Evolutionary conservation across 1,140 invertebrate genomes (phyloP), one percentile per base, ranked within the genome.

Genomic region (Camponotus floridanus): DNA sequence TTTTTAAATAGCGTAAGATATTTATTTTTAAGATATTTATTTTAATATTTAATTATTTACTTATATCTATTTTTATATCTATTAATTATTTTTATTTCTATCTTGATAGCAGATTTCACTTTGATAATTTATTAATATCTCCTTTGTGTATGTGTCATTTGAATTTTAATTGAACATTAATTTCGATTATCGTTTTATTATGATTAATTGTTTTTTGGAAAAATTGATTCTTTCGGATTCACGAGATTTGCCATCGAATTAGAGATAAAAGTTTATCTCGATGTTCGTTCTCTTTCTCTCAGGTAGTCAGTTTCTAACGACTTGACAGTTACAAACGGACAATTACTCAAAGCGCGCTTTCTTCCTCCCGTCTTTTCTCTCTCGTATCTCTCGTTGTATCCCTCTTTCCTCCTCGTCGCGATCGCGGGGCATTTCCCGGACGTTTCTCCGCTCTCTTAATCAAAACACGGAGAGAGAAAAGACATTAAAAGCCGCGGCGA

Each of bases 381-480:
- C 76, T 62, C 68, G 62, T 48, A 74, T 78, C 71, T 78, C 71
- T 80, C 64, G 33, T 71, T 80, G 45, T 36, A 55, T 85, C 61
- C 67, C 64, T 67, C 51, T 36, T 39, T 70, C 65, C 26, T 57
- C 70, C 61, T 33, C 67, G 71, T 13, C 61, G 62, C 55, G 79
- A 83, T 74, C 76, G 65, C 78, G 57, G 45, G 36, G 51, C 78
- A 51, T 81, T 76, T 74, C 74, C 76, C 86, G 81, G 15, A 73
- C 48, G 13, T 51, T 51, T 51, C 86, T 67, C 62, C 65, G 55
- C 86, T 92, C 93, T 93, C 87, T 94, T 95, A 94, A 95, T 95
- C 94, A 95, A 94, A 95, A 94, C 90, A 85, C 91, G 84, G 33
- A 87, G 89, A 88, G 90, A 94, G 93, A 93, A 94, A 93, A 94